These are phyloP conservation scores for Brachionus calyciflorus DNA, from an alignment of 1,140 invertebrate species.

Conservation along the genomic window DNA sequence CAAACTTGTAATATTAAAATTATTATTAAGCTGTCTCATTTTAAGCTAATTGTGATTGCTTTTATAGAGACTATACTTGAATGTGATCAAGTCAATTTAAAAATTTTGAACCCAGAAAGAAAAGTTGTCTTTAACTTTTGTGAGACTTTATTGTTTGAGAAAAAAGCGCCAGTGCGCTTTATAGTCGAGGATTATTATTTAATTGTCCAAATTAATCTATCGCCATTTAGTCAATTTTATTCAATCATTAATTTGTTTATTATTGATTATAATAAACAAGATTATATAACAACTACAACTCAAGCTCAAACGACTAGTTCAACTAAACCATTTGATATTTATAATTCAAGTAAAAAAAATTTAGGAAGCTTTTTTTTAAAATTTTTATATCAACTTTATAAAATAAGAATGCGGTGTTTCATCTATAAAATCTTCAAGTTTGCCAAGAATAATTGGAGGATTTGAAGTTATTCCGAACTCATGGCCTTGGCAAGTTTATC, in stretches of 20 bases:
- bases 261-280: slow-evolving; percentile 3
- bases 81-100: background rate
- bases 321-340: background rate
- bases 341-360: background rate
- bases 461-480: slow-evolving; percentile 17
- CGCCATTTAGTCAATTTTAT: background rate
- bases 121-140: background rate
- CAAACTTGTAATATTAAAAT: background rate
- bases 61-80: background rate
- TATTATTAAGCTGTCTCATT: background rate
- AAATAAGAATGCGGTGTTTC: slow-evolving; percentile 1
- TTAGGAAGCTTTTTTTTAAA: background rate
- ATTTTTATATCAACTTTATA: background rate
- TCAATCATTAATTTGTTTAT: background rate
- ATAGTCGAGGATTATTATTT: background rate
- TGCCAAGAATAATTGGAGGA: background rate
- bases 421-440: background rate
- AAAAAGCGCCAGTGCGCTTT: background rate
- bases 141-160: background rate
- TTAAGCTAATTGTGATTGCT: slow-evolving; percentile 4
- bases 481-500: slow-evolving; percentile 45
- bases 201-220: background rate
- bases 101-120: background rate
- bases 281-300: background rate
- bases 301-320: background rate